Conservation (phyloP, 2,113 vertebrate species). For the Python bivittatus region DNA sequence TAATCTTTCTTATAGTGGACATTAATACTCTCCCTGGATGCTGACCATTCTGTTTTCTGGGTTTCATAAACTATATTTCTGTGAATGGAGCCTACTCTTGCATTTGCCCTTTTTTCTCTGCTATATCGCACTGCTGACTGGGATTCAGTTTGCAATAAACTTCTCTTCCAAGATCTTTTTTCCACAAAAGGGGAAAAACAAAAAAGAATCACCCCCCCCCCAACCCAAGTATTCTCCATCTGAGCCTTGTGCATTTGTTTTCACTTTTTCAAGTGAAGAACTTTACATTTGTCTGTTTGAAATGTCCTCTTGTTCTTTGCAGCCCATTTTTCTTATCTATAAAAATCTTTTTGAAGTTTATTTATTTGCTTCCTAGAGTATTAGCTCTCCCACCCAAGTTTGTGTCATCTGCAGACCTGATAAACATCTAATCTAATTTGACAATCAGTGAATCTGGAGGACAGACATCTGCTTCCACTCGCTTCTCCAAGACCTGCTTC, state of each 20-base stretch:
- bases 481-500: not conserved
- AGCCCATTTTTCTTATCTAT: not conserved
- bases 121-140: not conserved
- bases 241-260: not conserved
- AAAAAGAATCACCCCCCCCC: no score
- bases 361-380: not conserved
- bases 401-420: not conserved
- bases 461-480: not conserved
- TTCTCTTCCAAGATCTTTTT: not conserved
- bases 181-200: not conserved
- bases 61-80: not conserved
- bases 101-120: not conserved
- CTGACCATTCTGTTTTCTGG: not conserved
- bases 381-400: not conserved
- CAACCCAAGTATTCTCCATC: not conserved
- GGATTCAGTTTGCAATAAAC: not conserved
- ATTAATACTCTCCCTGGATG: not conserved
- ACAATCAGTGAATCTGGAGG: not conserved
- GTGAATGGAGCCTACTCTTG: not conserved
- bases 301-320: not conserved
- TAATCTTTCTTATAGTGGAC: not conserved
- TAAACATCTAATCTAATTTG: not conserved
- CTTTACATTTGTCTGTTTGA: not conserved
- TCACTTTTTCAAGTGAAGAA: not conserved
- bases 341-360: not conserved